Evolutionary conservation across 2,888 invertebrate genomes (phyloP).

Genomic region (Galeopsomyia nigrocyanea): DNA sequence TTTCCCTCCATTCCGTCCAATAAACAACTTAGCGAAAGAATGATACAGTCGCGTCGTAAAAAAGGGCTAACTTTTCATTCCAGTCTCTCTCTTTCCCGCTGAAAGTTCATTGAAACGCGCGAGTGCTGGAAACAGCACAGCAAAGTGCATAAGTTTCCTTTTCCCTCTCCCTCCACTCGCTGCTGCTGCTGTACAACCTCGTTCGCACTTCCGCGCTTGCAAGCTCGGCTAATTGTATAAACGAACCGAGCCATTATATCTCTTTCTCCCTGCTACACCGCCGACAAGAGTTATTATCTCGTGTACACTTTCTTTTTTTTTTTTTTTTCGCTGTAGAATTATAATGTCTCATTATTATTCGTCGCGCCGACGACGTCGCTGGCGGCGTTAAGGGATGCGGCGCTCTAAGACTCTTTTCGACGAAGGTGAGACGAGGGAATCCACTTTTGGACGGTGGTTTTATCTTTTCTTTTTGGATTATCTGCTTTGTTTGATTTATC

Average conservation of each 20-base stretch:
- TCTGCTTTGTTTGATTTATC: too few species aligned
- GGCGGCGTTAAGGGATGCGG: too few species aligned
- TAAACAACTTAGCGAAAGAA: conserved; percentile 25
- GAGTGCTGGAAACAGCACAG: neutral
- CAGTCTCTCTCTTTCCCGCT: too few species aligned
- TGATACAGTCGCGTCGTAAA: conserved; percentile 17
- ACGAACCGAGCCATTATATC: conserved; percentile 48
- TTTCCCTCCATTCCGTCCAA: too few species aligned
- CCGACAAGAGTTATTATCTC: conserved; percentile 42
- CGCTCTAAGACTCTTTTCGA: too few species aligned
- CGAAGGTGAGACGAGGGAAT: too few species aligned
- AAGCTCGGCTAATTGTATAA: conserved; percentile 45
- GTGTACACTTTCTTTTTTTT: neutral
- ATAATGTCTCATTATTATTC: conserved; percentile 38
- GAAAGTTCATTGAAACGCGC: conserved; percentile 9
- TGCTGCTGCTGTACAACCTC: neutral
- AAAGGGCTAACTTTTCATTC: too few species aligned
- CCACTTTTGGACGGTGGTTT: too few species aligned
- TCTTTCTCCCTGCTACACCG: conserved; percentile 39
- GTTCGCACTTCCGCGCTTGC: conserved; percentile 2
- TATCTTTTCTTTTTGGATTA: too few species aligned
- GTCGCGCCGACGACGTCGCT: neutral
- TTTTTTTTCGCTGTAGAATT: conserved; percentile 31
- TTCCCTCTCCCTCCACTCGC: too few species aligned
- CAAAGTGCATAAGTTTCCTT: too few species aligned